Base-by-base conservation (phyloP, 1,140 invertebrate genomes). In the fruit fly (Drosophila melanogaster) region DNA sequence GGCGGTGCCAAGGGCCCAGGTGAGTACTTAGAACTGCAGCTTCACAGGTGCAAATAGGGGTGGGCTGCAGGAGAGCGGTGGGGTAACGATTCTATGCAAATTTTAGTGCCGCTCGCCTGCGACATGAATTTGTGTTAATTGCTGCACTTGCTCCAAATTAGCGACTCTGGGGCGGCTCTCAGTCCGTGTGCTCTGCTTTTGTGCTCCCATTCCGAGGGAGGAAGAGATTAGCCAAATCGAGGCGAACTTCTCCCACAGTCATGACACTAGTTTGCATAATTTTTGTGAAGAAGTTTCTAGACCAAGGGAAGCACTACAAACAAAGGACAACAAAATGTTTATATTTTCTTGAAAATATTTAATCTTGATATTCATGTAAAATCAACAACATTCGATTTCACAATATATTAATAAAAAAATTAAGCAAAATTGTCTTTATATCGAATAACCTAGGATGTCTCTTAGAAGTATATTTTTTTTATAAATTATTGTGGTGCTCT, bases 1-100 rank as follows among this genome's bases (percentile, higher is more conserved):
- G 97, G 97, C 40, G 97, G 97, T 19, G 97, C 97, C 19, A 97
- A 97, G 93, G 98, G 98, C 76, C 97, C 96, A 86, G 97, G 96
- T 96, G 94, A 93, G 92, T 91, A 69, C 47, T 26, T 41, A 47
- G 17, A 38, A 41, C 11, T 49, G 46, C 30, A 59, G 14, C 40
- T 50, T 17, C 4, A 33, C 33, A 47, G 41, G 26, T 41, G 49
- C 30, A 41, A 26, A 33, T 43, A 53, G 43, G 49, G 19, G 33
- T 19, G 41, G 30, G 30, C 30, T 49, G 37, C 37, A 38, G 65
- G 54, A 40, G 55, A 33, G n/a, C 44, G 19, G 14, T 3, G 56
- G 58, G 53, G 35, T 49, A 75, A 75, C 72, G 72, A 75, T 66
- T 81, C 81, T 83, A 89, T 89, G 84, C 84, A 89, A 84, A 89